phyloP scores from a whole-genome alignment of 2,797 vertebrate species.

The Galagoides demidoff region DNA sequence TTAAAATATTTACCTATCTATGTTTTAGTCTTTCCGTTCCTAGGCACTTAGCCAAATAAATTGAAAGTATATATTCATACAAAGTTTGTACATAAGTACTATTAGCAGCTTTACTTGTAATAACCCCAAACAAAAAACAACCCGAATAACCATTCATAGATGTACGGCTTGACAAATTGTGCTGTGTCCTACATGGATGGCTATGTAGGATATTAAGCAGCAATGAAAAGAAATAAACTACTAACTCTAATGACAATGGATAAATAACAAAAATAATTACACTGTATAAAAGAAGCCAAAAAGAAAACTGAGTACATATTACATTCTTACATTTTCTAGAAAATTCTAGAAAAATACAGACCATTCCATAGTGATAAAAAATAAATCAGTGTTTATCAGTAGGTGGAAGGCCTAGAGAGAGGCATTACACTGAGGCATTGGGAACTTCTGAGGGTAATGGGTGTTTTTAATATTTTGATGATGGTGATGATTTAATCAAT shows the following conservation, averaged over 20 bases:
- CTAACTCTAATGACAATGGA: not conserved
- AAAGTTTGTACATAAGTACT: not conserved
- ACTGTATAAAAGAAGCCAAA: not conserved
- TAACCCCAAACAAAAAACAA: not conserved
- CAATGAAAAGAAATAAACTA: not conserved
- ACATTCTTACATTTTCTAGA: not conserved
- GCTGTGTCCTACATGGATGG: not conserved
- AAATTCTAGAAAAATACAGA: slow-evolving; percentile 8
- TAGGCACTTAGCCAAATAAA: not conserved
- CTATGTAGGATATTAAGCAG: not conserved
- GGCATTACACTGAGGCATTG: too few species aligned
- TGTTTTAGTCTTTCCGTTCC: not conserved
- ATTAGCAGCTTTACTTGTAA: not conserved
- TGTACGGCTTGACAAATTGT: not conserved
- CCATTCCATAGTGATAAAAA: not conserved
- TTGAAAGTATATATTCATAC: not conserved
- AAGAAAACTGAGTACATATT: not conserved
- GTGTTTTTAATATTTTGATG: not conserved
- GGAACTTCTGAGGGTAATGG: not conserved
- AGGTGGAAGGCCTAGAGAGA: not conserved
- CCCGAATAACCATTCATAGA: not conserved
- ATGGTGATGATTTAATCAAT: not conserved
- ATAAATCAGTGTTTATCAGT: not conserved
- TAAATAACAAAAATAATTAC: slow-evolving; percentile 18
- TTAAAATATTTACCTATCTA: not conserved